Evolutionary conservation across 1,140 invertebrate genomes (phyloP), one percentile per base, ranked within the genome.

Genomic region (Zelostemma sp.): DNA sequence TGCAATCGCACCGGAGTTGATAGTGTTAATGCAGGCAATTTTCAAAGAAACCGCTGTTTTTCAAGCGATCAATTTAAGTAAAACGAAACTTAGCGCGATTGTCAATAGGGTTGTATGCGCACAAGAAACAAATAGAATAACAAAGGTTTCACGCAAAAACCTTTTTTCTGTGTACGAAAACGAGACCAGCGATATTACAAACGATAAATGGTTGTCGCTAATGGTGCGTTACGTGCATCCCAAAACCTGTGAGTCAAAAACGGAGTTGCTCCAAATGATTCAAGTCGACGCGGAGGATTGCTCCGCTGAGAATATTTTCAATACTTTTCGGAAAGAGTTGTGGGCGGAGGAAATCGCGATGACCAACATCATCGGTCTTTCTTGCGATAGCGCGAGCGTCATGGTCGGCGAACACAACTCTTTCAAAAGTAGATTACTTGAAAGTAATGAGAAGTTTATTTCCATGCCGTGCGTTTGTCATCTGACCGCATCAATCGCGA

Each of bases 371-470:
- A 12, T 45, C 0, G 49, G 45, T 19, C 14, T 61, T 11, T 16
- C 55, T 5, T 47, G 35, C 31, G 59, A 68, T 16, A 58, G 63
- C 18, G 60, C 50, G 5, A 41, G 11, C 19, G 55, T 63, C 3
- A 68, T 68, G 66, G 15, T 48, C 1, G 66, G 66, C 19, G 1
- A 3, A 2, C 16, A 55, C 4, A 33, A 18, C 19, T 65, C 55
- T n/a, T 60, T 68, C 31, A 35, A 47, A 25, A 51, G 21, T n/a
- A 31, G 21, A 11, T 40, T 59, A 9, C 2, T 18, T 5, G 9
- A 19, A 9, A 47, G 47, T 19, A 12, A 19, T 28, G 6, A 45
- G 1, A 12, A 43, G 14, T 1, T 47, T 6, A 6, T 14, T 62
- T 9, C 8, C 8, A 8, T 28, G 3, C 38, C 19, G n/a, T 63